Evolutionary conservation across 1,140 invertebrate genomes (phyloP), one percentile per base, ranked within the genome.

Genomic region (Cherax destructor): DNA sequence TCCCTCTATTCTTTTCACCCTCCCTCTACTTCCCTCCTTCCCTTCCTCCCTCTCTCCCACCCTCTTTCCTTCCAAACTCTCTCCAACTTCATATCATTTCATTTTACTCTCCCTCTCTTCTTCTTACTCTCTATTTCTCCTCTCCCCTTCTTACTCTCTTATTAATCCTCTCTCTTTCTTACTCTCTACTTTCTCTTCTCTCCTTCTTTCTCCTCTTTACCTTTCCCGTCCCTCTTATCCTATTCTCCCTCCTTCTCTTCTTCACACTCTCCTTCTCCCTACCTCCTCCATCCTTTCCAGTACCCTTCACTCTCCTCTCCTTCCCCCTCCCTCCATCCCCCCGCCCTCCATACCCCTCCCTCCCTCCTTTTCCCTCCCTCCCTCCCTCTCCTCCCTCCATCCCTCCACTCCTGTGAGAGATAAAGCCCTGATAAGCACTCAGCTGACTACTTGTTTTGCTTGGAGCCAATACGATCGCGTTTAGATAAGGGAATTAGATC

Each of bases 401-500:
- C 18, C 3, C 49, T 21, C 77, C 10, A 65, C 49, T 16, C 16
- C 61, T 59, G 4, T 3, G 65, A 24, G 47, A 52, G 84, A 86
- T 86, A 86, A 77, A 86, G 50, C 84, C 84, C 69, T 11, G 84
- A 86, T 86, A 76, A 50, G 49, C 52, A 21, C 69, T 30, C 69
- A 56, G 88, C 81, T 84, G 56, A 49, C 88, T 72, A 49, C 80
- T 90, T 90, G 88, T 90, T 90, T 84, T 90, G 88, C 88, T 90
- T 84, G 88, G 61, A 90, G 61, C 80, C 88, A 90, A 90, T 90
- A 84, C 88, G 88, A 90, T 90, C 61, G 88, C 88, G 88, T 90
- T 90, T 77, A 83, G 88, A 90, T 90, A 90, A 90, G 80, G 72
- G 88, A 90, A 90, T 90, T 90, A 90, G 88, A 90, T 90, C 88